These are phyloP conservation scores for Drosophila cardini DNA, from an alignment of 1,140 invertebrate genomes.

Conservation along the genomic window DNA sequence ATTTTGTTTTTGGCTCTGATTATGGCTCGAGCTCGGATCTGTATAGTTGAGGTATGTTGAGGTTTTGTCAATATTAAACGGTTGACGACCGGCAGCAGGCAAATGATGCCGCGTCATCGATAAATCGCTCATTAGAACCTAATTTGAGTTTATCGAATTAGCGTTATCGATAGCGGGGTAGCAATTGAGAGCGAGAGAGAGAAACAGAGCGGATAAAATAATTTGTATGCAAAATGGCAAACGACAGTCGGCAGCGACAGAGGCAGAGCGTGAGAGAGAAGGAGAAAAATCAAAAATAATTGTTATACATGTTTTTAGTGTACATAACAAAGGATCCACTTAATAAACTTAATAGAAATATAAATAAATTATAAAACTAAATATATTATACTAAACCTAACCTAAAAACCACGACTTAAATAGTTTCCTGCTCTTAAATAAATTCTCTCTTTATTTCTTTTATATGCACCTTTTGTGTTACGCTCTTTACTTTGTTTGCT, in stretches of 20 bases:
- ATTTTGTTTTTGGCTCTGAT: not conserved
- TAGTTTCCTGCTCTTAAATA: not conserved
- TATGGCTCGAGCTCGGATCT: constrained; percentile 5
- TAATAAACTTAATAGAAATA: constrained; percentile 19
- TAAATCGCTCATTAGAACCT: constrained; percentile 63
- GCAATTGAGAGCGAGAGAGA: constrained; percentile 5
- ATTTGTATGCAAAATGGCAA: not conserved
- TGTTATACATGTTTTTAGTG: constrained; percentile 9
- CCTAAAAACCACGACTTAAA: constrained; percentile 7
- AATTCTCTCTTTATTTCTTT: not conserved
- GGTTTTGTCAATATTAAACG: not conserved
- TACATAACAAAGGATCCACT: not conserved
- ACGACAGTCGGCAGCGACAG: not conserved
- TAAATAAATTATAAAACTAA: constrained; percentile 7
- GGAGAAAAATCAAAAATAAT: constrained; percentile 43
- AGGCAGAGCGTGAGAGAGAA: not conserved
- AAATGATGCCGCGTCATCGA: constrained; percentile 38
- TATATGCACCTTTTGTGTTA: constrained; percentile 38
- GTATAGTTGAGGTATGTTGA: constrained; percentile 24
- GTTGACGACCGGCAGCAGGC: not conserved
- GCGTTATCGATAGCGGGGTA: not conserved
- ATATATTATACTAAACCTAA: constrained; percentile 11
- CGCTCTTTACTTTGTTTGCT: not conserved
- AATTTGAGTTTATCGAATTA: constrained; percentile 13
- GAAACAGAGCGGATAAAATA: not conserved